These are phyloP conservation scores for Patagioenas fasciata DNA, from an alignment of 2,113 vertebrate species.

Conservation along the genomic window DNA sequence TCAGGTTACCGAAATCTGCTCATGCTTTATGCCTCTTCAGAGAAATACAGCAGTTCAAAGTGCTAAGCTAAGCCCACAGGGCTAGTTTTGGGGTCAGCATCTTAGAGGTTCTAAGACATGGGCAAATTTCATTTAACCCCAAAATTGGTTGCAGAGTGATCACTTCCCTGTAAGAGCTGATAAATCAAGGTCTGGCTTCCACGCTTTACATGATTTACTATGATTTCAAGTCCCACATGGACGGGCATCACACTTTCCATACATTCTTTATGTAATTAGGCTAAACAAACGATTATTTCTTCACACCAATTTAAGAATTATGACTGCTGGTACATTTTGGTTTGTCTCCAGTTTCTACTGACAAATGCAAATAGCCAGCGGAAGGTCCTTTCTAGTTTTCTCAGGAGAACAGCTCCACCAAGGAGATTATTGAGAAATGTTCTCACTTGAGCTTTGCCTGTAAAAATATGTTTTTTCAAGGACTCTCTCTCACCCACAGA, in stretches of 20 bases:
- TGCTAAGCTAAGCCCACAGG: neutral
- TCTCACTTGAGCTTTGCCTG: neutral
- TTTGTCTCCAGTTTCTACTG: slow-evolving; percentile 40
- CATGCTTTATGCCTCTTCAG: neutral
- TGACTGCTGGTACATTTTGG: slow-evolving; percentile 16
- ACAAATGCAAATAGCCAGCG: slow-evolving; percentile 21
- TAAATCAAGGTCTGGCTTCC: neutral
- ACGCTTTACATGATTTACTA: neutral
- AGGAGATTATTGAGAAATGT: slow-evolving; percentile 42
- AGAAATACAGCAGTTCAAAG: neutral
- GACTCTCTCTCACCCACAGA: neutral
- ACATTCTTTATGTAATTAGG: slow-evolving; percentile 37
- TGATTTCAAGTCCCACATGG: neutral
- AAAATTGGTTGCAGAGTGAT: neutral
- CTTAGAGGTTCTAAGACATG: neutral
- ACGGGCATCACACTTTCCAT: slow-evolving; percentile 25
- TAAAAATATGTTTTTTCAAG: slow-evolving; percentile 9
- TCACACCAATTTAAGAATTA: slow-evolving; percentile 40
- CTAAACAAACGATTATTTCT: slow-evolving; percentile 28
- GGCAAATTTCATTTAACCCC: neutral
- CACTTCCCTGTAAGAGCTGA: neutral
- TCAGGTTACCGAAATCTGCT: neutral
- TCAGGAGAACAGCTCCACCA: slow-evolving; percentile 24
- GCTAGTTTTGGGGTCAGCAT: neutral
- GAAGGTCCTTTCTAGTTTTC: slow-evolving; percentile 24